These are phyloP conservation scores for Bovichtus variegatus DNA, from an alignment of 2,797 vertebrate genomes.

Conservation along the genomic window DNA sequence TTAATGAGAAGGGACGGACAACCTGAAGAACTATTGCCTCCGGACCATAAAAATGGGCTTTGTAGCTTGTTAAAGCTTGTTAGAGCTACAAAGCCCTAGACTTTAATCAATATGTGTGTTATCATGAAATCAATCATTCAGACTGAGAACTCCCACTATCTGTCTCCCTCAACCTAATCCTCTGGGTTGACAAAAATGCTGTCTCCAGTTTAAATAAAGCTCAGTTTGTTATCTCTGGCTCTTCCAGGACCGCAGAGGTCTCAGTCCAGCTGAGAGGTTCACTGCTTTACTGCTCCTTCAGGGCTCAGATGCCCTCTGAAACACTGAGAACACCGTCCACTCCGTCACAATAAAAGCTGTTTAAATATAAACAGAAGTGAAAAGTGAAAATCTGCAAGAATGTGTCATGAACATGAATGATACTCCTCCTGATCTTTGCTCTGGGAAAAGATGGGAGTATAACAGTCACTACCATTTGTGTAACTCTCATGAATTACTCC, in stretches of 20 bases:
- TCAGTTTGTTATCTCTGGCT: constrained; percentile 37
- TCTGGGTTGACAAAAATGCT: constrained; percentile 24
- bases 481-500: background rate
- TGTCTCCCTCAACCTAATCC: background rate
- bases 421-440: background rate
- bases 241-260: background rate
- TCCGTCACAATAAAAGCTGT: background rate
- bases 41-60: too few relatives aligned
- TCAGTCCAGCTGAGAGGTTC: constrained; percentile 10
- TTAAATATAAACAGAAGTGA: background rate
- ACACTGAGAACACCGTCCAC: background rate
- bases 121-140: background rate
- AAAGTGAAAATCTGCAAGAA: background rate
- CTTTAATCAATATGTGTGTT: background rate
- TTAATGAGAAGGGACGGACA: too few relatives aligned
- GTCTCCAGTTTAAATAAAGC: constrained; percentile 16
- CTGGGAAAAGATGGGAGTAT: background rate
- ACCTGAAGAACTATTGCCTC: too few relatives aligned
- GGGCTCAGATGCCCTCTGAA: background rate
- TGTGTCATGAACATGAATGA: background rate
- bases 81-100: background rate
- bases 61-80: too few relatives aligned
- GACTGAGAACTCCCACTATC: background rate
- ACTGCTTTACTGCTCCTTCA: background rate
- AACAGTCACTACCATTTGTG: background rate